Conservation (phyloP, 1,140 invertebrate genomes). For the Drosophila nebulosa region DNA sequence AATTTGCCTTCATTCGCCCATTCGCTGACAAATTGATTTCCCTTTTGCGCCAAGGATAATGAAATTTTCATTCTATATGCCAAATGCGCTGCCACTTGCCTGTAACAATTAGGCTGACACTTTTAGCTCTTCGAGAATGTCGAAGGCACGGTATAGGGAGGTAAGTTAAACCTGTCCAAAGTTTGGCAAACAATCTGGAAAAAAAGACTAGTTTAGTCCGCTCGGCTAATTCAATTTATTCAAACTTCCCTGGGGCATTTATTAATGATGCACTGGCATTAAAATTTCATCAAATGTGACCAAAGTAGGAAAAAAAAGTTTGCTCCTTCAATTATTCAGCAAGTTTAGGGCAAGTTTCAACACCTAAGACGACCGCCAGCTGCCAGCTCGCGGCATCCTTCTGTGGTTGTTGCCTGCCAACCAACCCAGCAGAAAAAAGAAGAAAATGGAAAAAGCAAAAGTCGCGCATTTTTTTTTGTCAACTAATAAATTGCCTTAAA, state of each 20-base stretch:
- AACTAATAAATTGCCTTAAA: constrained; percentile 73
- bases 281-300: constrained; percentile 72
- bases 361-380: constrained; percentile 45
- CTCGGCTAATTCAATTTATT: constrained; percentile 65
- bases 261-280: constrained; percentile 72
- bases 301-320: constrained; percentile 30
- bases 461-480: constrained; percentile 53
- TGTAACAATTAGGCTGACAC: constrained; percentile 56
- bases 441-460: constrained; percentile 24
- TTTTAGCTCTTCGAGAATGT: neutral
- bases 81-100: constrained; percentile 27
- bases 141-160: neutral
- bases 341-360: constrained; percentile 69
- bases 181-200: constrained; percentile 50
- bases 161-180: constrained; percentile 47
- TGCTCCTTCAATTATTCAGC: constrained; percentile 61
- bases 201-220: constrained; percentile 28
- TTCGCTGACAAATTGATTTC: constrained; percentile 63
- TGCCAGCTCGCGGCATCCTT: constrained; percentile 7
- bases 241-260: constrained; percentile 50
- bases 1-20: constrained; percentile 54
- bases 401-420: neutral
- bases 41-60: constrained; percentile 40
- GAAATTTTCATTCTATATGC: constrained; percentile 48
- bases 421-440: constrained; percentile 16